Evolutionary conservation across 2,797 vertebrate genomes (phyloP).

Genomic region (Manis crassicaudata): DNA sequence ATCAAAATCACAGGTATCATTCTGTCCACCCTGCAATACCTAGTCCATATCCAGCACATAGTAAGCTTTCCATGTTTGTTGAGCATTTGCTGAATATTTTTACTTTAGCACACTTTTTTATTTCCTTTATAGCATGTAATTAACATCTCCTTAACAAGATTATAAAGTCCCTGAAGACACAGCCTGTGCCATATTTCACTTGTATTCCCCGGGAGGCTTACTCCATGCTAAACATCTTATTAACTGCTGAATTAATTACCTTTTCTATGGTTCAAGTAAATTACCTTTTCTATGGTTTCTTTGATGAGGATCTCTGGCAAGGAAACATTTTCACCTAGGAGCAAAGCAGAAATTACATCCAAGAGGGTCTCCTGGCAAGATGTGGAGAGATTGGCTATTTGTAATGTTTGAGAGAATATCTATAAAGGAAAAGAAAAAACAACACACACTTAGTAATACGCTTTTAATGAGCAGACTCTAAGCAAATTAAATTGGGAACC

Average conservation of each 20-base stretch:
- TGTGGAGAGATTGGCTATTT: slow-evolving; percentile 83
- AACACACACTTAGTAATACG: background rate
- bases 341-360: slow-evolving; percentile 90
- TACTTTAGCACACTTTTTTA: background rate
- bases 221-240: background rate
- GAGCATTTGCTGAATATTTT: background rate
- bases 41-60: background rate
- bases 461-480: background rate
- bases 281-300: slow-evolving; percentile 92
- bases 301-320: slow-evolving; percentile 88
- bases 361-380: slow-evolving; percentile 90
- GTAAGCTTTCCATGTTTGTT: fast-evolving
- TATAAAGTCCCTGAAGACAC: background rate
- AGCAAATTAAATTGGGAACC: slow-evolving; percentile 36
- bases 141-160: background rate
- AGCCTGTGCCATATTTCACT: background rate
- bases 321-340: slow-evolving; percentile 90
- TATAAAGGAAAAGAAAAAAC: slow-evolving; percentile 80
- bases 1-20: background rate
- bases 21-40: background rate
- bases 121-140: background rate
- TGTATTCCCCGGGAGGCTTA: background rate
- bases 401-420: slow-evolving; percentile 88
- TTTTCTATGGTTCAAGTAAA: slow-evolving; percentile 85
- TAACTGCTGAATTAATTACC: slow-evolving; percentile 83